Conservation (phyloP, 2,888 invertebrate species). For the Agrotis segetum region DNA sequence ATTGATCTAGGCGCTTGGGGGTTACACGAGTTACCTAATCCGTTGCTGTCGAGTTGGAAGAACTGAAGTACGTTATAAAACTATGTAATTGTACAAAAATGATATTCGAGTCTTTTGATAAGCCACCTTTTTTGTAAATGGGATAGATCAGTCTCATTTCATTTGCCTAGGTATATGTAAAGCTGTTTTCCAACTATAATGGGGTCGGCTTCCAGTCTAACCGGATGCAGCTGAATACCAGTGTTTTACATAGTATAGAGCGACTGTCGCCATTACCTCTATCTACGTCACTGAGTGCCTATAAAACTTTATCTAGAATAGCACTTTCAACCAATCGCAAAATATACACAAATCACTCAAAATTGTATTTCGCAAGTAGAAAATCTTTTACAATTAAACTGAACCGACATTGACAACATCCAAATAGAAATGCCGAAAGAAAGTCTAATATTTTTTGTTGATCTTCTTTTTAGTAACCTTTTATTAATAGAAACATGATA, state of each 20-base stretch:
- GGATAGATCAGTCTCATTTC: not conserved
- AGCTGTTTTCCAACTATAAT: not conserved
- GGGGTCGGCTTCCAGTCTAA: not conserved
- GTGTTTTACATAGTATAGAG: not conserved
- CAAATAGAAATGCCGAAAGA: constrained; percentile 33
- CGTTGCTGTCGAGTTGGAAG: not conserved
- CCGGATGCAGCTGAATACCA: not conserved
- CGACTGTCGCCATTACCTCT: not conserved
- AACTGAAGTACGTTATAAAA: not conserved
- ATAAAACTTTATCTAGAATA: not conserved
- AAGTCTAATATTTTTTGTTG: constrained; percentile 23
- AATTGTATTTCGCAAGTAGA: not conserved
- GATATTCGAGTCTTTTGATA: not conserved
- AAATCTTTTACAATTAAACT: constrained; percentile 5
- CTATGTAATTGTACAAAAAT: not conserved
- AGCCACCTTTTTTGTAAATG: not conserved
- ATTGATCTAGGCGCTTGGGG: not conserved
- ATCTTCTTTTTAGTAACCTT: not conserved
- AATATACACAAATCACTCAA: not conserved
- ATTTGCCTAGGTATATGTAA: not conserved
- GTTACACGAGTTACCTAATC: not conserved
- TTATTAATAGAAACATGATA: constrained; percentile 27
- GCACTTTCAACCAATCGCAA: not conserved
- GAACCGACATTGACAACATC: constrained; percentile 11
- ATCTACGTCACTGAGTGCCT: not conserved